A percentile compares a stretch with the other conserved stretches of the same genome.
These are phyloP conservation scores for Brachionus calyciflorus DNA, from an alignment of 1,140 invertebrate genomes.

Conservation along the genomic window DNA sequence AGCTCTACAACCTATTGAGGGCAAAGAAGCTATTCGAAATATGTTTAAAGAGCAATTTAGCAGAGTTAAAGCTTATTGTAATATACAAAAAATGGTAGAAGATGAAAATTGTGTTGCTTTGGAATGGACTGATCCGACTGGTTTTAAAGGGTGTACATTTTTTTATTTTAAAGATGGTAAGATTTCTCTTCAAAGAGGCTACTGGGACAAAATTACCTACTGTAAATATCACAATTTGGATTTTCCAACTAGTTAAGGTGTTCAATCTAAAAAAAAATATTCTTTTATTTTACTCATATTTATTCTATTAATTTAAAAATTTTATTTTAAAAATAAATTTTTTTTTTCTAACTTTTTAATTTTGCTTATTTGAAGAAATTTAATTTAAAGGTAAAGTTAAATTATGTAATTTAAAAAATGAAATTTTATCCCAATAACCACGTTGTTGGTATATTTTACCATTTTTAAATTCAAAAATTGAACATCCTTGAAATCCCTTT, in stretches of 20 bases:
- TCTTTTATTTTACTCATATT: background rate
- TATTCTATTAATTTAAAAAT: background rate
- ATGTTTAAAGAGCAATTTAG: slow-evolving; percentile 17
- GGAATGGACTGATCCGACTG: slow-evolving; percentile 30
- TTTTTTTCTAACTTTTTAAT: background rate
- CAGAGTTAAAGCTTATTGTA: background rate
- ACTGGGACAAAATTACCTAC: slow-evolving; percentile 15
- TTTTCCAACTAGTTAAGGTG: background rate
- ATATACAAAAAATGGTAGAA: slow-evolving; percentile 2
- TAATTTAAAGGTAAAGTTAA: too few relatives aligned
- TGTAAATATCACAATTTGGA: slow-evolving; percentile 25
- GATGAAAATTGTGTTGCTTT: slow-evolving; percentile 24
- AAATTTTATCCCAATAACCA: background rate
- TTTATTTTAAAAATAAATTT: background rate
- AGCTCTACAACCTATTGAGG: background rate
- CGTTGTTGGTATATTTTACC: background rate
- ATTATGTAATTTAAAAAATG: background rate
- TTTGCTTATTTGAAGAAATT: too few relatives aligned
- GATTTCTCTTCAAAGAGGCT: slow-evolving; percentile 1
- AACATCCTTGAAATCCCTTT: background rate
- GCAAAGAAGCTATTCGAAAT: slow-evolving; percentile 2
- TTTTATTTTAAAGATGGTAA: slow-evolving; percentile 12
- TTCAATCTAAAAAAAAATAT: background rate
- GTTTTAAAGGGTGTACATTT: background rate
- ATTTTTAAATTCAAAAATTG: background rate